Conservation (phyloP, 2,797 vertebrate species). For the Enteromius mattozi region DNA sequence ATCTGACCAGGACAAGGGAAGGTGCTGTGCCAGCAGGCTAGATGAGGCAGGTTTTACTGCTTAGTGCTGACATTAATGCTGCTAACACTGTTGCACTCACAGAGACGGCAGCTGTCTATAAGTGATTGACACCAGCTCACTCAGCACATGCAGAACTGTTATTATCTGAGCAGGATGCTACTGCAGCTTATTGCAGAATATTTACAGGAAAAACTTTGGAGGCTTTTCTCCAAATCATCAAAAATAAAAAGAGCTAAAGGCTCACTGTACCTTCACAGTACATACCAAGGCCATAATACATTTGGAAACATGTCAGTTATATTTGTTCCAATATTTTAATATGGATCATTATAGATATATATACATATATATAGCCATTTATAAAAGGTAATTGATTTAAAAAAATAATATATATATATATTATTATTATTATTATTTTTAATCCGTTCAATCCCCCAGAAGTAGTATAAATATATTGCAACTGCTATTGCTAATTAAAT, state of each 20-base stretch:
- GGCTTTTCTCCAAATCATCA: conserved; percentile 16
- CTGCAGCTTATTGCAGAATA: conserved; percentile 28
- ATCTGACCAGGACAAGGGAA: conserved; percentile 75
- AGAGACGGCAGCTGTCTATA: conserved; percentile 55
- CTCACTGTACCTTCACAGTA: background rate
- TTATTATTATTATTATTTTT: no score
- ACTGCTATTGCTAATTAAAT: background rate
- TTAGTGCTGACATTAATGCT: conserved; percentile 74
- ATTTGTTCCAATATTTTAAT: background rate
- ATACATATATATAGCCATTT: no score
- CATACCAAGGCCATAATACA: background rate
- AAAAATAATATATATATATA: no score
- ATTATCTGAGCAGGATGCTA: conserved; percentile 36
- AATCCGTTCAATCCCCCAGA: background rate
- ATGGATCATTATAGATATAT: no score
- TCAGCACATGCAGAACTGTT: conserved; percentile 46
- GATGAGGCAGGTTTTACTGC: conserved; percentile 71
- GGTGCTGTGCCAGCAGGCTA: conserved; percentile 70
- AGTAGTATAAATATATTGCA: background rate
- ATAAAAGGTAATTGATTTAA: no score
- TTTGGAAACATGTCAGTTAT: background rate
- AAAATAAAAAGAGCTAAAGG: background rate
- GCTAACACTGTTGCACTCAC: conserved; percentile 61
- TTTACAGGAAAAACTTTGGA: background rate
- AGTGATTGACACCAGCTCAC: conserved; percentile 60